Evolutionary conservation across 2,888 invertebrate genomes (phyloP).

Genomic region (Steromphala cineraria): DNA sequence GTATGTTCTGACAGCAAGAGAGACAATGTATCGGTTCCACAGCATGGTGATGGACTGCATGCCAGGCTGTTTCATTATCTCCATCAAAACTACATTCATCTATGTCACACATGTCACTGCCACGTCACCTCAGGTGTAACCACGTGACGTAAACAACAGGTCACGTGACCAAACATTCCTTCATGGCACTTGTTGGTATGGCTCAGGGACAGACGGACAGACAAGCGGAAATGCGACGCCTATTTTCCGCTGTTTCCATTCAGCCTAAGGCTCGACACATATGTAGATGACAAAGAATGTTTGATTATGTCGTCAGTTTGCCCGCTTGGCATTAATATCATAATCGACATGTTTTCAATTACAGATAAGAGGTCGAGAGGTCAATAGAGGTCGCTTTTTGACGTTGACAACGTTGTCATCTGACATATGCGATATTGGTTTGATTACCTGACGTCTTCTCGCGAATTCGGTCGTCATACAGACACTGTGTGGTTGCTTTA

Average conservation of each 20-base stretch:
- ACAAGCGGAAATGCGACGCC: not conserved
- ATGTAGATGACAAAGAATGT: not conserved
- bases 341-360: not conserved
- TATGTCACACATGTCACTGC: not conserved
- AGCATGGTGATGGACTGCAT: too few relatives aligned
- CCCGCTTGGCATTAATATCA: not conserved
- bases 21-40: too few relatives aligned
- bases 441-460: too few relatives aligned
- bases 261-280: too few relatives aligned
- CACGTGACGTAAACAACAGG: not conserved
- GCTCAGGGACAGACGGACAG: not conserved
- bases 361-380: not conserved
- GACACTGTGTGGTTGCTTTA: too few relatives aligned
- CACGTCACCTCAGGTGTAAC: conserved; percentile 2
- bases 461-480: too few relatives aligned
- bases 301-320: not conserved
- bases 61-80: too few relatives aligned
- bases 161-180: not conserved
- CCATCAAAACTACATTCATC: not conserved
- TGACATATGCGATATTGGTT: too few relatives aligned
- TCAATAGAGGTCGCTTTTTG: too few relatives aligned
- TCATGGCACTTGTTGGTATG: not conserved
- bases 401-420: too few relatives aligned
- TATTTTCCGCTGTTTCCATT: too few relatives aligned
- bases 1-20: too few relatives aligned